Conservation (phyloP, 1,140 invertebrate species). For the Drosophila pectinifera region DNA sequence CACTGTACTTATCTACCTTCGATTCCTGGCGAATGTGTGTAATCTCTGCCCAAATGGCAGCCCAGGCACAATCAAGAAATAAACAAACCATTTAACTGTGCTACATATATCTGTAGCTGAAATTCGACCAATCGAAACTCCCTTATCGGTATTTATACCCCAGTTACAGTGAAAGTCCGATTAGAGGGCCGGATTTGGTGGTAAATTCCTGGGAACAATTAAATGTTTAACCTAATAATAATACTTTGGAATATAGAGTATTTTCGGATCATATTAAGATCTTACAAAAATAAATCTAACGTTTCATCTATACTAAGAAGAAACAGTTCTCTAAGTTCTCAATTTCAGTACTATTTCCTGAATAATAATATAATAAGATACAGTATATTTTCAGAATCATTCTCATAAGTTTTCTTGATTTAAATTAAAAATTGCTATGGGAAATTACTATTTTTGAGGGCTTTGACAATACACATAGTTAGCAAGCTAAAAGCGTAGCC, state of each 20-base stretch:
- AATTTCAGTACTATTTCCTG: no score
- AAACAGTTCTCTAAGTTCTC: no score
- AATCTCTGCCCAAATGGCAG: constrained; percentile 31
- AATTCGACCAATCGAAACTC: constrained; percentile 34
- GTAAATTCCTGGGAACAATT: neutral
- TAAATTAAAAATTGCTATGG: no score
- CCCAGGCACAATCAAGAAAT: constrained; percentile 33
- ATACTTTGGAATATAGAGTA: no score
- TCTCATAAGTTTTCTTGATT: no score
- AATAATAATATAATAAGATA: no score
- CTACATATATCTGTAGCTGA: constrained; percentile 21
- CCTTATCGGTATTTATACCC: constrained; percentile 52
- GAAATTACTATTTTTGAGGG: no score
- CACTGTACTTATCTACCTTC: constrained; percentile 39
- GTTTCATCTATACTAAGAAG: no score
- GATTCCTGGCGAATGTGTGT: constrained; percentile 15
- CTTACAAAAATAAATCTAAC: neutral
- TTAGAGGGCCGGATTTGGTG: neutral
- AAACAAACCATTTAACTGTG: constrained; percentile 36
- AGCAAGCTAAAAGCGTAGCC: no score
- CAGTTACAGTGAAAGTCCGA: constrained; percentile 17
- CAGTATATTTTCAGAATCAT: no score
- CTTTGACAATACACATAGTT: no score
- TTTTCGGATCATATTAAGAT: neutral
- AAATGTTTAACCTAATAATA: neutral